Conservation (phyloP, 2,888 invertebrate genomes). For the Eumacrocentrus americanus region DNA sequence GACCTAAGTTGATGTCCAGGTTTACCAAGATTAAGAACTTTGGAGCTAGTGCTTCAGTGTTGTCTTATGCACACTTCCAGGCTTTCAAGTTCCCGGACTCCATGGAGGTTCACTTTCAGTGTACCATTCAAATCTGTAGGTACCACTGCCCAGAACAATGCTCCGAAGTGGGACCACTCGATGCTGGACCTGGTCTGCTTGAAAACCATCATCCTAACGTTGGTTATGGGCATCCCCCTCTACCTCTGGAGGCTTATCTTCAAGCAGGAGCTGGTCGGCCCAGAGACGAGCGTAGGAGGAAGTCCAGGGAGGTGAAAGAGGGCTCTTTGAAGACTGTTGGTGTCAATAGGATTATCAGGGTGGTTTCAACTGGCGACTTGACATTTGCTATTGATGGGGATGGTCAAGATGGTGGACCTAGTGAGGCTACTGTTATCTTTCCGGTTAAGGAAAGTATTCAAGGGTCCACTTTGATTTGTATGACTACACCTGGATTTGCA, state of each 20-base stretch:
- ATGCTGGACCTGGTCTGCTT: conserved; percentile 58
- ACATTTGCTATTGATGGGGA: conserved; percentile 81
- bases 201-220: conserved; percentile 68
- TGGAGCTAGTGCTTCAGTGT: conserved; percentile 88
- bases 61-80: conserved; percentile 92
- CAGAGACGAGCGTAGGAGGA: conserved; percentile 75
- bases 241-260: conserved; percentile 70
- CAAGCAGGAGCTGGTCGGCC: conserved; percentile 70
- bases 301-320: conserved; percentile 67
- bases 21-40: conserved; percentile 96
- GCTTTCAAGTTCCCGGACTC: conserved; percentile 96
- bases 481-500: conserved; percentile 94
- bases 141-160: conserved; percentile 94
- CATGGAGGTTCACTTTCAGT: conserved; percentile 96
- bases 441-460: conserved; percentile 68
- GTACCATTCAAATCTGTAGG: conserved; percentile 92
- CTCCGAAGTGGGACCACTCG: conserved; percentile 67
- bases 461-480: conserved; percentile 76
- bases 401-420: conserved; percentile 64
- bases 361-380: conserved; percentile 89
- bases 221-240: conserved; percentile 76
- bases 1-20: conserved; percentile 90
- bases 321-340: conserved; percentile 82
- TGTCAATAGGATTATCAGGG: conserved; percentile 85
- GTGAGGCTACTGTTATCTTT: conserved; percentile 72